Percentiles rank a stretch among this genome's conserved stretches.
phyloP scores from a whole-genome alignment of 2,113 vertebrate genomes.

The Arizona elegans region DNA sequence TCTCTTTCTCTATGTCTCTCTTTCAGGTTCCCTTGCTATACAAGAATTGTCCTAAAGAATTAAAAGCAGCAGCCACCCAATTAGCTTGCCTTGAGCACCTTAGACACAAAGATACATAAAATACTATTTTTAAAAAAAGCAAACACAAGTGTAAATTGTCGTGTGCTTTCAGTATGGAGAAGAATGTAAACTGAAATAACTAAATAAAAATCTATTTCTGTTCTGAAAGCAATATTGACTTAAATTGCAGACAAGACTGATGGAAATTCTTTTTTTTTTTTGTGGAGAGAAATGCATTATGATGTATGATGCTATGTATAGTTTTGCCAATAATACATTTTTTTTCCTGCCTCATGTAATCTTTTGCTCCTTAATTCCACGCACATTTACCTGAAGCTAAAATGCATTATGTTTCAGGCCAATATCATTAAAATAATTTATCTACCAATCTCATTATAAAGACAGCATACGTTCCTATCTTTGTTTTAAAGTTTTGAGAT shows the following conservation, averaged over 20 bases:
- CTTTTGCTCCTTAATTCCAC: not conserved
- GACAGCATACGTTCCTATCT: constrained; percentile 1
- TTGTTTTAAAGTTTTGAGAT: constrained; percentile 24
- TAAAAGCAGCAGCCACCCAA: not conserved
- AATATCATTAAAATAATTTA: not conserved
- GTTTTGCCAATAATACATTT: not conserved
- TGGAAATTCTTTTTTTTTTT: not conserved
- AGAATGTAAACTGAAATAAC: not conserved
- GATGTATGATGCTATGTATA: not conserved
- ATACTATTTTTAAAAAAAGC: not conserved
- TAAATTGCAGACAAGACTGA: not conserved
- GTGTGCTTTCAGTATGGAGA: not conserved
- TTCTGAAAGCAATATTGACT: not conserved
- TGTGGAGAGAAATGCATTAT: not conserved
- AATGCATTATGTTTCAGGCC: not conserved
- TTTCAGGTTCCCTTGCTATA: not conserved
- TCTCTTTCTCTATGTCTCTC: not conserved
- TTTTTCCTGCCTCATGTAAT: not conserved
- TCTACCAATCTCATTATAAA: constrained; percentile 26
- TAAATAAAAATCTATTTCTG: not conserved
- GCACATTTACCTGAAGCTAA: not conserved
- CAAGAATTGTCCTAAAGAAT: too few relatives aligned
- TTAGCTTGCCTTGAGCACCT: not conserved
- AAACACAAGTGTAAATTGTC: not conserved
- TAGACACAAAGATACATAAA: not conserved